Base-by-base conservation (phyloP, 2,888 invertebrate genomes). In the Druceiella hillmani region DNA sequence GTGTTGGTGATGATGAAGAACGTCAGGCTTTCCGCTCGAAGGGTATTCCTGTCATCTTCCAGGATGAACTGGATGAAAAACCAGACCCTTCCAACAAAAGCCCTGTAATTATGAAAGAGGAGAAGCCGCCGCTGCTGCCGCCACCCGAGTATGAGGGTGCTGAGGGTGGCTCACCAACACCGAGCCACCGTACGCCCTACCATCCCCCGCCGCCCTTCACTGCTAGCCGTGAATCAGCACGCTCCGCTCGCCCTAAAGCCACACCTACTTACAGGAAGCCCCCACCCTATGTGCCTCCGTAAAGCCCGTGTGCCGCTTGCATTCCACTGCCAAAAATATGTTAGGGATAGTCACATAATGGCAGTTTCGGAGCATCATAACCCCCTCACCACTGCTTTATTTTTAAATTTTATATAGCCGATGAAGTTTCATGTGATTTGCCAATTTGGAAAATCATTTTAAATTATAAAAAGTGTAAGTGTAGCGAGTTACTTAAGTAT, bases 211-310 rank as follows among this genome's bases (percentile, higher is more conserved):
- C 90, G 4, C 90, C 91, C 48, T 87, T 83, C 61, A 79, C 86
- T 24, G 75, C 82, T 39, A 72, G 76, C 3, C 81, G 87, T 51
- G 87, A 88, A 43, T 81, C 76, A 43, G 78, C 78, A 49, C 75
- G 82, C 50, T 80, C 83, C 40, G 83, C 81, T 53, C 76, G 84
- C 50, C 89, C 88, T 36, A 89, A 85, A 55, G 82, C 88, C 42
- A 87, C 88, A 32, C 90, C 92, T 44, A 88, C 90, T 52, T 92
- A 93, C 76, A 82, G 93, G 58, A 90, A 92, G 67, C 95, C 95
- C 33, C 94, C 95, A 44, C 95, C 95, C 24, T 95, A 97, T 66
- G 94, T 95, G 55, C 94, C 95, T 52, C 95, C 95, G 68, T 95
- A 94, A 92, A 61, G 59, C 25, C 15, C 22, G 7, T 12, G 17